Evolutionary conservation across 1,140 invertebrate species (phyloP).

Genomic region (Phthorimaea operculella): DNA sequence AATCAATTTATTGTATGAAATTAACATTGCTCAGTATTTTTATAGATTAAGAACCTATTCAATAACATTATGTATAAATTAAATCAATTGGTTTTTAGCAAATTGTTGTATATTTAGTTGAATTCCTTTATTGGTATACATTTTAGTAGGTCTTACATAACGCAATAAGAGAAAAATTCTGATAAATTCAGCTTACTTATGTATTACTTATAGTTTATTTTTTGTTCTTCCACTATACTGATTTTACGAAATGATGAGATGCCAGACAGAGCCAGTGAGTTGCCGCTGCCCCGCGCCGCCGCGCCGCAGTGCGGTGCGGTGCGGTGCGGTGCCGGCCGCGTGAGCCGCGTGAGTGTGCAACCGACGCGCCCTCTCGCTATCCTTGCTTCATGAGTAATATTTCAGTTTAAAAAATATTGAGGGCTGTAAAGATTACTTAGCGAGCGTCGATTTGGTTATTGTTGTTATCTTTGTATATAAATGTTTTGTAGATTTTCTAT

Average conservation of each 20-base stretch:
- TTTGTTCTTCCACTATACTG: constrained; percentile 47
- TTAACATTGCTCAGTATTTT: constrained; percentile 65
- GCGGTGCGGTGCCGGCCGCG: too few species aligned
- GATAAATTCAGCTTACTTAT: background rate
- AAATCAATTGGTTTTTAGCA: constrained; percentile 42
- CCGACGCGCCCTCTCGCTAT: too few species aligned
- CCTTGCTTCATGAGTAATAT: background rate
- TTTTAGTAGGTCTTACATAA: background rate
- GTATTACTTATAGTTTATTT: constrained; percentile 20
- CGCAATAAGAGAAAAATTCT: background rate
- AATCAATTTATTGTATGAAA: constrained; percentile 48
- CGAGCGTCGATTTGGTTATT: constrained; percentile 44
- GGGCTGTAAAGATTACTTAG: constrained; percentile 25
- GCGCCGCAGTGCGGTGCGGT: too few species aligned
- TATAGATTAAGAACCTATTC: constrained; percentile 56
- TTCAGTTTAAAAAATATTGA: background rate
- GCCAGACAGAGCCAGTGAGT: constrained; percentile 15
- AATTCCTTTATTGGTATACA: background rate
- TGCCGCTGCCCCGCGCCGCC: background rate
- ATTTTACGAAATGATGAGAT: constrained; percentile 24
- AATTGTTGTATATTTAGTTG: constrained; percentile 30
- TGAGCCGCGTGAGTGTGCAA: too few species aligned
- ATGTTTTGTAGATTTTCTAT: constrained; percentile 63
- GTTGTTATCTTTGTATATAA: constrained; percentile 62
- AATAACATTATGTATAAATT: constrained; percentile 45